Evolutionary conservation across 2,888 invertebrate species (phyloP), one percentile per base, ranked within the genome.

Genomic region (Stegophylla sp.): DNA sequence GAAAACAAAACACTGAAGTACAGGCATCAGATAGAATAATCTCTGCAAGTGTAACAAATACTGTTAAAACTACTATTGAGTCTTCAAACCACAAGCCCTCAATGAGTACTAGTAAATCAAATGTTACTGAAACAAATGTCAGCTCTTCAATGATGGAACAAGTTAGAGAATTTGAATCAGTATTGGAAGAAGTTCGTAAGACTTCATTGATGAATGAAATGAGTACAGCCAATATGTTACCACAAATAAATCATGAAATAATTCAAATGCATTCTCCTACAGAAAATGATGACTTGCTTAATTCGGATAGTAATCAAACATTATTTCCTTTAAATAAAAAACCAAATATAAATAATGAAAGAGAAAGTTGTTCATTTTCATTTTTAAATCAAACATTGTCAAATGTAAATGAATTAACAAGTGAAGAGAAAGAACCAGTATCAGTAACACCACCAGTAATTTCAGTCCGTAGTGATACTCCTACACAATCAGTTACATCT

Each of bases 61-160:
- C 64, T 20, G 28, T 71, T 1, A 79, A 75, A 63, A 63, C 51
- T 26, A 83, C 83, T 59, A 81, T 82, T 12, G 83, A 83, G 13
- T 83, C 82, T 26, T 79, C 83, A 41, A 85, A 86, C 85, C 86
- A 84, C 75, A 82, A 82, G 81, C 23, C 48, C 26, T 82, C 84
- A 63, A 81, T 85, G 23, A 45, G 84, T 82, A 87, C 83, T 82
- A 83, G 81, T 77, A 76, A 84, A 74, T 85, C 88, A 0, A 90
- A 91, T 85, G 88, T 90, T n/a, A 89, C 90, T 85, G 90, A 84
- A 73, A 85, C 88, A 0, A 90, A 91, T 84, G 82, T 75, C 85
- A 92, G 92, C 85, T 91, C 92, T 0, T 92, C 92, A 0, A 93
- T 93, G 0, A 86, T 93, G 72, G 93, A 94, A 86, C 93, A 93